Evolutionary conservation across 2,797 vertebrate genomes (phyloP).

Genomic region (Sebastes cheni): DNA sequence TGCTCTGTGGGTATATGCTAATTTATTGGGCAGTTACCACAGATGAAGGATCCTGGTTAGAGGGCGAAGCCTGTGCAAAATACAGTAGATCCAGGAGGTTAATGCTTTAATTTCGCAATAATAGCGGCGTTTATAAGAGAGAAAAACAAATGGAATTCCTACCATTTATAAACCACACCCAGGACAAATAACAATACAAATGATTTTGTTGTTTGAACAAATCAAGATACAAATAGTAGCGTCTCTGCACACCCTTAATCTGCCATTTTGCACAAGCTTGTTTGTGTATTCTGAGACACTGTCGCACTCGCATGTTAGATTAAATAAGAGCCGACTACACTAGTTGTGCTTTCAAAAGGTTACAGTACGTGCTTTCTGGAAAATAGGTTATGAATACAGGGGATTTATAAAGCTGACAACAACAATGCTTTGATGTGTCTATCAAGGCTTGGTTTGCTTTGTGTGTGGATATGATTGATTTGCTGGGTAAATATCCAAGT

Average conservation of each 20-base stretch:
- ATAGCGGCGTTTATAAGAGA: not conserved
- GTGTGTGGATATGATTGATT: conserved; percentile 61
- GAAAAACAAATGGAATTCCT: conserved; percentile 20
- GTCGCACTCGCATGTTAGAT: conserved; percentile 73
- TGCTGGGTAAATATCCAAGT: conserved; percentile 57
- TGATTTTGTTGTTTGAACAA: conserved; percentile 51
- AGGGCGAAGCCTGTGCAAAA: not conserved
- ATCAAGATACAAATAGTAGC: conserved; percentile 46
- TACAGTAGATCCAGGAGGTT: not conserved
- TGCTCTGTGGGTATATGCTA: conserved; percentile 31
- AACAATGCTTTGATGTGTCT: conserved; percentile 62
- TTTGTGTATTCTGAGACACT: conserved; percentile 67
- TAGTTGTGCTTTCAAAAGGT: conserved; percentile 72
- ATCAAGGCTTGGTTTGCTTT: conserved; percentile 55
- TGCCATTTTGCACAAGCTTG: conserved; percentile 57
- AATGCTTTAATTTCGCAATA: conserved; percentile 22
- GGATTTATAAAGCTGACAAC: conserved; percentile 68
- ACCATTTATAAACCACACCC: conserved; percentile 33
- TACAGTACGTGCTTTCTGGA: conserved; percentile 65
- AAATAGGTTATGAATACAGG: conserved; percentile 69
- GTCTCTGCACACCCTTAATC: conserved; percentile 41
- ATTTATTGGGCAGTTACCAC: conserved; percentile 8
- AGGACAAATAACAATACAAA: conserved; percentile 27
- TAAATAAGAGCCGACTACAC: conserved; percentile 77
- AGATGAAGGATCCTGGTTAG: not conserved